Base-by-base conservation (phyloP, 64 coral and sea anemone species). In the Montipora cactus region DNA sequence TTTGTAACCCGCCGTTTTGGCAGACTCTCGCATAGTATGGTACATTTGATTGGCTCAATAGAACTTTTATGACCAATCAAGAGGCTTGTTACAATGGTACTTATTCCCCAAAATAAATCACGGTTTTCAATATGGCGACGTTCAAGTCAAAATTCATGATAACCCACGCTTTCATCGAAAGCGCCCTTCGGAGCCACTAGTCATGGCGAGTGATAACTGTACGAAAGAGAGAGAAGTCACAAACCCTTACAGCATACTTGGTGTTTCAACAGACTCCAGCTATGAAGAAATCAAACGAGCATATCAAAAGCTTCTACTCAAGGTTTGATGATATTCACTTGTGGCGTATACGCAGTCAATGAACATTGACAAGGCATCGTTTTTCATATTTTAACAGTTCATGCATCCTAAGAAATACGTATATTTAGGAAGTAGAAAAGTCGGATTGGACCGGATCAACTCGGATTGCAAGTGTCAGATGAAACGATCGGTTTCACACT, bases 241-340 rank as follows among this genome's bases (percentile, higher is more conserved):
- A 14, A 96, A 89, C 47, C 81, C 89, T 10, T 99, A 99, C 69
- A 64, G 96, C 58, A 80, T 92, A 14, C 86, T 99, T 57, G 98
- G 98, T 19, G 95, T 99, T 62, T 74, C 83, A 13, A 57, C 59
- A 67, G 78, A 79, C 47, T 90, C 95, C 18, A 90, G 82, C 19
- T 68, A 90, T 20, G 90, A 83, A 23, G 98, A 99, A 94, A 95
- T 99, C n/a, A 99, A 92, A 76, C 89, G 92, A 77, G 76, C 81
- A 68, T 99, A 99, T 58, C 98, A 96, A 62, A 87, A 71, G 23
- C 79, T 96, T 28, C 79, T 95, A 12, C 87, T 94, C 1, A 92
- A 96, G 98, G 98, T 90, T 87, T 46, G 50, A 62, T 57, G 2
- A n/a, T 23, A 0, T 83, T 21, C 74, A 64, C 46, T 64, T 21